Evolutionary conservation across 2,113 vertebrate genomes (phyloP), one percentile per base, ranked within the genome.

Genomic region (Desmodus rotundus): DNA sequence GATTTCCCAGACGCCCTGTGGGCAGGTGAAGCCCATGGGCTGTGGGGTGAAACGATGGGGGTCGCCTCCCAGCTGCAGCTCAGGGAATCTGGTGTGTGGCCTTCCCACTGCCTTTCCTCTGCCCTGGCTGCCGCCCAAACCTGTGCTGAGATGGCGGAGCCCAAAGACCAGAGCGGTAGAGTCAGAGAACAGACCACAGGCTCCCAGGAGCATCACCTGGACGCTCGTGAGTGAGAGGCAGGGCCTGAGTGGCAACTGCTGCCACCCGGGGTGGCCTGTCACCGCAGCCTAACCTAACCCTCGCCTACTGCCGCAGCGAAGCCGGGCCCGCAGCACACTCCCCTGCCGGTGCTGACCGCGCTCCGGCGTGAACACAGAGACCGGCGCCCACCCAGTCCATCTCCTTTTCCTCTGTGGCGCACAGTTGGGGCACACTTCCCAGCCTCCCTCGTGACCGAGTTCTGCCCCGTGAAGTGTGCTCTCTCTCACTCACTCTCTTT

Each of bases 91-190:
- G 0, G 15, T 16, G 20, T 0, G 11, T 7, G 13, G 43, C 24
- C 20, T 20, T 6, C 43, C 14, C 17, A 65, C 43, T 31, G 92
- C 20, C 81, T 58, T 6, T 50, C 56, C 5, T n/a, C 45, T 33
- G 41, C 36, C 36, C 10, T 0, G 0, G 50, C 20, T 11, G 43
- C n/a, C 0, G 4, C 65, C 63, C 38, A 45, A 19, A n/a, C 45
- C 54, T 9, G n/a, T 12, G 15, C 2, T 68, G 19, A 41, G 52
- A 61, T 4, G 14, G 58, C 9, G 7, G 41, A 33, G 47, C 41
- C 24, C 0, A 1, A 28, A n/a, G 22, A 19, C n/a, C n/a, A 8
- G n/a, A 78, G 94, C 22, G 16, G 15, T 47, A 12, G 17, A n/a
- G 56, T 67, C 73, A 33, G 38, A 31, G 73, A 36, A n/a, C 68